A percentile compares a stretch with the other conserved stretches of the same genome.
Conservation (phyloP, 2,113 vertebrate species). For the Thalassarche chlororhynchos region DNA sequence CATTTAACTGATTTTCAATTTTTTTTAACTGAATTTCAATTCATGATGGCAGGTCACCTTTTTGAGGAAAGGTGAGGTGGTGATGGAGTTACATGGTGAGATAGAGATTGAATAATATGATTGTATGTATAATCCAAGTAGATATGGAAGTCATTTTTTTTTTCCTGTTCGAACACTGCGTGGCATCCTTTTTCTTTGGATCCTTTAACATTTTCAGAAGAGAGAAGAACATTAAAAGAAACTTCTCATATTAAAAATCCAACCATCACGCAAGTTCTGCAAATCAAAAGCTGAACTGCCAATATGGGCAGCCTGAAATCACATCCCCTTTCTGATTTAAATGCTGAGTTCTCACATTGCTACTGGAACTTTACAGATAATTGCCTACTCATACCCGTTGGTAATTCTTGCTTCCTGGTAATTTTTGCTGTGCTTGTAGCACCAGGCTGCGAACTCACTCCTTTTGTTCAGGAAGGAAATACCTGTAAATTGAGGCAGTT, state of each 20-base stretch:
- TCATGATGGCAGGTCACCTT: neutral
- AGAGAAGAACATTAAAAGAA: neutral
- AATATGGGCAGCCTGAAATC: neutral
- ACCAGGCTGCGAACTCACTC: neutral
- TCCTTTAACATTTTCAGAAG: neutral
- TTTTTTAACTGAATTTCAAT: too few relatives aligned
- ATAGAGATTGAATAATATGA: neutral
- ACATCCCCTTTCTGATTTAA: neutral
- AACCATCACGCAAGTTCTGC: neutral
- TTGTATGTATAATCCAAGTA: neutral
- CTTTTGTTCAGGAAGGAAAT: neutral
- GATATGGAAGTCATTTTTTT: neutral
- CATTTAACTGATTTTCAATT: neutral
- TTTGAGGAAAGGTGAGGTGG: neutral
- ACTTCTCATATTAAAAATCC: neutral
- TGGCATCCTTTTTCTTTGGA: neutral
- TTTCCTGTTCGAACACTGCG: neutral
- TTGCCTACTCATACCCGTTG: neutral
- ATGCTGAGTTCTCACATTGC: neutral
- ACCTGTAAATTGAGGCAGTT: neutral
- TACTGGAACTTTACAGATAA: neutral
- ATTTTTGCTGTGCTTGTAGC: neutral
- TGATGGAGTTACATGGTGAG: neutral
- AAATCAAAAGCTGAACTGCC: neutral
- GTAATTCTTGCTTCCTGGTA: neutral